Percentiles rank a stretch among this genome's conserved stretches.
Conservation (phyloP, 2,113 vertebrate genomes). For the Plecotus auritus region DNA sequence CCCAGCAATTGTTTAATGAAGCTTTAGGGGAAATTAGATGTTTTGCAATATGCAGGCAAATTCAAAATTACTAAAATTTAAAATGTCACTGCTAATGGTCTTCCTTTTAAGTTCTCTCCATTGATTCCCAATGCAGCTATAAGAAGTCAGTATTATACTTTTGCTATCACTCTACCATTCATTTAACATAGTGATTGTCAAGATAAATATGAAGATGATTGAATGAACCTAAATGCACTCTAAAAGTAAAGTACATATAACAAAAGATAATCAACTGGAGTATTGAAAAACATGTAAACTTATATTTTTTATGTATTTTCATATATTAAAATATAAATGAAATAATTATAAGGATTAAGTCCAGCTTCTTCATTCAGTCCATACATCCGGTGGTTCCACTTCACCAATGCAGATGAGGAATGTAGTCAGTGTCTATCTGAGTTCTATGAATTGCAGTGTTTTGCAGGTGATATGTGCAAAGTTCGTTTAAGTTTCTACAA, state of each 20-base stretch:
- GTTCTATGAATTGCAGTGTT: neutral
- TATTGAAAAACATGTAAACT: neutral
- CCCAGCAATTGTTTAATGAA: neutral
- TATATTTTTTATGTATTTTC: neutral
- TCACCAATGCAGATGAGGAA: neutral
- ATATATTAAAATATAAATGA: neutral
- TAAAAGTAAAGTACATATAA: neutral
- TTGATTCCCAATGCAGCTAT: neutral
- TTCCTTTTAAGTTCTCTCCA: neutral
- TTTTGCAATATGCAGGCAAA: neutral
- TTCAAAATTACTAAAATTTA: neutral
- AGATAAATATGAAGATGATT: neutral
- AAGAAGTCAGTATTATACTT: neutral
- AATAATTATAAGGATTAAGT: neutral
- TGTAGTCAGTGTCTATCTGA: neutral
- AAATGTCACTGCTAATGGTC: neutral
- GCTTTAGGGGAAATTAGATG: neutral
- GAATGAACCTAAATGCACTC: neutral
- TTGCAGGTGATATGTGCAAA: neutral
- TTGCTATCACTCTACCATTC: neutral
- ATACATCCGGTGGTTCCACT: rapidly evolving
- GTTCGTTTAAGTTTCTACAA: neutral
- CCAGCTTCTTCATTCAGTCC: neutral
- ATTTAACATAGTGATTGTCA: neutral
- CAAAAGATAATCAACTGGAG: neutral